Evolutionary conservation across 1,140 invertebrate genomes (phyloP).

Genomic region (Chymomyza costata): DNA sequence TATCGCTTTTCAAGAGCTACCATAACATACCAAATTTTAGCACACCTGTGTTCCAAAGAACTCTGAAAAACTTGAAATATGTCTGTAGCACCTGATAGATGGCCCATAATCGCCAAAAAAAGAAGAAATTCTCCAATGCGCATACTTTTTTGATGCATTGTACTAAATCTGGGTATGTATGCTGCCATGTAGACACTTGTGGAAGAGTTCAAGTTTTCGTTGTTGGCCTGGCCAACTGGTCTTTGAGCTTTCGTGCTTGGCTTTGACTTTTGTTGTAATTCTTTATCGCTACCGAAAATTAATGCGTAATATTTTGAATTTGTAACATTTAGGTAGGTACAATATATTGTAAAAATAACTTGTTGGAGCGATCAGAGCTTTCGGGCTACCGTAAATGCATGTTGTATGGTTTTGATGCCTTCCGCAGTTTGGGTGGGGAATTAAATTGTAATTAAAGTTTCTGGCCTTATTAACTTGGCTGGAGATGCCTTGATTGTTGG

Average conservation of each 20-base stretch:
- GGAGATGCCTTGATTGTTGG: conserved; percentile 17
- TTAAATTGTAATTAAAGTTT: conserved; percentile 48
- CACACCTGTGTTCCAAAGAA: too few species aligned
- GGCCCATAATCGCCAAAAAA: too few species aligned
- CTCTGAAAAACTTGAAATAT: too few species aligned
- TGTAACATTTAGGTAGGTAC: conserved; percentile 39
- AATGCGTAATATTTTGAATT: conserved; percentile 62
- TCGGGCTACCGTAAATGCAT: conserved; percentile 18
- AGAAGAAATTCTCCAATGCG: too few species aligned
- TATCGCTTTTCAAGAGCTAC: too few species aligned
- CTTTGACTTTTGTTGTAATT: conserved; percentile 43
- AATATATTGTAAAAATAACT: too few species aligned
- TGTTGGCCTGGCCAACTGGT: conserved; percentile 1
- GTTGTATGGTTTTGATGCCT: conserved; percentile 3
- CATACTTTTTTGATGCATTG: too few species aligned
- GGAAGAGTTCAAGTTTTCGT: too few species aligned
- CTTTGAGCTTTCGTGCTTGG: conserved; percentile 22
- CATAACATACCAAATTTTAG: too few species aligned
- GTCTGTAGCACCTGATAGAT: too few species aligned
- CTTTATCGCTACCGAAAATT: conserved; percentile 67
- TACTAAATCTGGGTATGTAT: too few species aligned
- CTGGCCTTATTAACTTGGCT: conserved; percentile 61
- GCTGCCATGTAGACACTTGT: too few species aligned
- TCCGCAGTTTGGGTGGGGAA: conserved; percentile 41
- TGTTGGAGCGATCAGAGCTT: conserved; percentile 23